Conservation (phyloP, 2,888 invertebrate species). For the Nematopogon swammerdamellus region DNA sequence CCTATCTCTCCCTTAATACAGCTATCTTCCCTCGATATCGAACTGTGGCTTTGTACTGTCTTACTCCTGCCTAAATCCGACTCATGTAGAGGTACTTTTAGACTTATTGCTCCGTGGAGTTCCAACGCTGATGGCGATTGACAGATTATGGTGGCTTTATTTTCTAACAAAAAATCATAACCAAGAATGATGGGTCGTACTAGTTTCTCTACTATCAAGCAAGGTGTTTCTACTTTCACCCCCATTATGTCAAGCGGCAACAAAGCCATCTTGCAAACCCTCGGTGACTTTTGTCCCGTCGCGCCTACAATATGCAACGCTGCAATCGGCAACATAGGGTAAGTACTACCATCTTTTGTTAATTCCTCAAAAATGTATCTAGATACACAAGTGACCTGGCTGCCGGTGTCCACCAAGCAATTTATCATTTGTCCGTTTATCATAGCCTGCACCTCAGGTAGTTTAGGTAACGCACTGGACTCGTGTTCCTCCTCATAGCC, state of each 20-base stretch:
- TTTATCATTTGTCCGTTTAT: background rate
- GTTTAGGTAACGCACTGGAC: background rate
- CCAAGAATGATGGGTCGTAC: constrained; percentile 1
- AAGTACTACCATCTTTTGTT: no score
- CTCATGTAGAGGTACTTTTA: no score
- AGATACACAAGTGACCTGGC: constrained; percentile 1
- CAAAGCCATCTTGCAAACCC: background rate
- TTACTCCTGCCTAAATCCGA: no score
- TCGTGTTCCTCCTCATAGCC: background rate
- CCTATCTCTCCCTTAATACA: no score
- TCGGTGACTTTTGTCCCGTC: background rate
- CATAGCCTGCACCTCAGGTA: background rate
- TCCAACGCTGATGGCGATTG: background rate
- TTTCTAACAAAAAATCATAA: background rate
- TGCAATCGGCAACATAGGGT: background rate
- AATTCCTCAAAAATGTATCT: background rate
- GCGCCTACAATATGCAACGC: background rate
- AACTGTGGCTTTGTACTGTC: no score
- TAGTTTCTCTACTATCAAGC: background rate
- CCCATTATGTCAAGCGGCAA: background rate
- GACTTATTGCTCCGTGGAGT: background rate
- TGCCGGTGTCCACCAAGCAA: constrained; percentile 2
- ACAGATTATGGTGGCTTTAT: background rate
- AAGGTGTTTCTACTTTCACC: background rate
- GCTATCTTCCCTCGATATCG: no score